Conservation (phyloP, 2,113 vertebrate genomes). For the Bambusicola thoracicus region DNA sequence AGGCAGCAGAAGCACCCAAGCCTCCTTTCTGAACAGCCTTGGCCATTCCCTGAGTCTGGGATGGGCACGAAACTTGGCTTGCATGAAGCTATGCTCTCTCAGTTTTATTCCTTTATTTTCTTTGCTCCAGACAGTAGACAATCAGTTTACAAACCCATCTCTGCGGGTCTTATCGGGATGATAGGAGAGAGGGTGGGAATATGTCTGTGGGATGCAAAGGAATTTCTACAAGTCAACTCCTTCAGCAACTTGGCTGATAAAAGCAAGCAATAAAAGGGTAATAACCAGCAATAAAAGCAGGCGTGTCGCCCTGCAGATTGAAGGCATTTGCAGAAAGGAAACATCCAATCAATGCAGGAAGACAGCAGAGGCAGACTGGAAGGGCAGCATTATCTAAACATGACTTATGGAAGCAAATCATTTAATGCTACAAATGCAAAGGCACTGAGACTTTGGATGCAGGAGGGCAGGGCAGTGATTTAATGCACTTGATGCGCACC, state of each 20-base stretch:
- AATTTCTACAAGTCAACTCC: slow-evolving; percentile 11
- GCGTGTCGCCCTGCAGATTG: accelerated
- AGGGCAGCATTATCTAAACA: neutral
- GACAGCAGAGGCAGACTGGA: neutral
- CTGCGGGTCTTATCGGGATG: neutral
- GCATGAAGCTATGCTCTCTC: neutral
- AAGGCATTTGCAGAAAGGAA: neutral
- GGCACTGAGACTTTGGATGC: neutral
- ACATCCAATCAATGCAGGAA: neutral
- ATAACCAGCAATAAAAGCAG: slow-evolving; percentile 4
- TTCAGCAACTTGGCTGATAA: slow-evolving; percentile 22
- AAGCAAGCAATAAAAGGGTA: neutral
- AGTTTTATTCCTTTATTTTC: neutral
- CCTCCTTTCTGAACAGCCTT: neutral
- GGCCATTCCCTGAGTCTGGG: neutral
- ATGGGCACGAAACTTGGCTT: neutral
- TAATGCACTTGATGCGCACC: neutral
- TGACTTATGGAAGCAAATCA: neutral
- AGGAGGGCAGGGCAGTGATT: neutral
- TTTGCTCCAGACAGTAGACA: neutral
- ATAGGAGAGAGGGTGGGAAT: slow-evolving; percentile 10
- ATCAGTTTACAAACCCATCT: neutral
- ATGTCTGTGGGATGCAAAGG: neutral
- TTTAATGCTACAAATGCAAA: neutral
- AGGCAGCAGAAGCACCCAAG: neutral